Conservation (phyloP, 37 sponge, comb jelly and placozoan species). For the Chondrilla cf. caribensis region DNA sequence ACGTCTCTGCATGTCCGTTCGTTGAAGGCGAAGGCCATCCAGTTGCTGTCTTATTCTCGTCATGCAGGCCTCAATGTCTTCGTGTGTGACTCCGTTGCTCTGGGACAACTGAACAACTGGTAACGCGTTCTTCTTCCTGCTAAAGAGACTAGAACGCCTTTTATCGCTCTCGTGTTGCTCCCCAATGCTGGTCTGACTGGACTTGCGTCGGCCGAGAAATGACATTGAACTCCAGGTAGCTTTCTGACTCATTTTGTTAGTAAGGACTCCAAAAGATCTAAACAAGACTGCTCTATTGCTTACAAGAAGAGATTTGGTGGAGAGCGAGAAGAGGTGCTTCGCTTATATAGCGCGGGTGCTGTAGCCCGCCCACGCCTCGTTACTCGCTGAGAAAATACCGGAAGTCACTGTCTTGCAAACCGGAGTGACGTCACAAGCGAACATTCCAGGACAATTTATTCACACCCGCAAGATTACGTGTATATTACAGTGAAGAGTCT, state of each 20-base stretch:
- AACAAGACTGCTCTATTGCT: too few species aligned
- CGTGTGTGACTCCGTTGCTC: background rate
- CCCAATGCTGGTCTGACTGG: background rate
- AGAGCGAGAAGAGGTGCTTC: too few species aligned
- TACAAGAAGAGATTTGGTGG: too few species aligned
- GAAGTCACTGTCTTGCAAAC: too few species aligned
- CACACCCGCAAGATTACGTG: too few species aligned
- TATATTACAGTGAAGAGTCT: too few species aligned
- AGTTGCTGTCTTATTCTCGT: slow-evolving; percentile 34
- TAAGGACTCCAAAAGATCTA: too few species aligned
- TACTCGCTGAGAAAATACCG: too few species aligned
- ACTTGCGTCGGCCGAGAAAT: slow-evolving; percentile 8
- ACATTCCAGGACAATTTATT: too few species aligned
- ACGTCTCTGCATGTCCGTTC: background rate
- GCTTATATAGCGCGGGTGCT: too few species aligned
- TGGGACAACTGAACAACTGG: background rate
- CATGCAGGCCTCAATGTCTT: slow-evolving; percentile 24
- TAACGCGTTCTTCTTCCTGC: background rate
- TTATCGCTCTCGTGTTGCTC: background rate
- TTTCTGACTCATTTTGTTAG: background rate
- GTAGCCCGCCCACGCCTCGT: too few species aligned
- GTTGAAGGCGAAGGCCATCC: slow-evolving; percentile 4
- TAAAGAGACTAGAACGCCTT: background rate
- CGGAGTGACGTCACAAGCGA: too few species aligned
- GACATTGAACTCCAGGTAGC: background rate